These are phyloP conservation scores for Drosophila anceps DNA, from an alignment of 2,888 invertebrate genomes.

Conservation along the genomic window DNA sequence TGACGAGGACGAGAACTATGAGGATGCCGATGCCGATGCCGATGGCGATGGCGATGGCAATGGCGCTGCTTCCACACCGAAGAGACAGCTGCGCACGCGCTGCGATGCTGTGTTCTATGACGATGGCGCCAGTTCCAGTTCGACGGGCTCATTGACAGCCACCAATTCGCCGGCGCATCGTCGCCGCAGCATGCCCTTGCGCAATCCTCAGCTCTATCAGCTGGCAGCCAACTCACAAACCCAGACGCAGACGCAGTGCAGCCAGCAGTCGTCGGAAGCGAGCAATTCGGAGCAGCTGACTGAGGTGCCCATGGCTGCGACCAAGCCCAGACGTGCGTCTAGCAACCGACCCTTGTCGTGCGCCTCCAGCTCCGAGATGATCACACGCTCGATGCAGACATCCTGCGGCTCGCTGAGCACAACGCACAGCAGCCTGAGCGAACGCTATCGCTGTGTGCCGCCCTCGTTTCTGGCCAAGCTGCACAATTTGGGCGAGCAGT, in stretches of 20 bases:
- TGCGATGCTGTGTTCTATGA: constrained; percentile 77
- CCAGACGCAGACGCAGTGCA: constrained; percentile 68
- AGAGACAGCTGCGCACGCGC: constrained; percentile 58
- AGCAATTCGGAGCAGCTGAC: constrained; percentile 84
- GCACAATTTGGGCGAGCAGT: constrained; percentile 87
- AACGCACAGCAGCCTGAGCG: constrained; percentile 83
- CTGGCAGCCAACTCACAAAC: constrained; percentile 67
- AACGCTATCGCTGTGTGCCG: constrained; percentile 88
- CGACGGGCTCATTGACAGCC: constrained; percentile 80
- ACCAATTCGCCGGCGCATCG: constrained; percentile 83
- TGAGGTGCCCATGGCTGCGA: constrained; percentile 68
- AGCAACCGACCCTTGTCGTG: constrained; percentile 70
- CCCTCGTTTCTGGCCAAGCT: constrained; percentile 90
- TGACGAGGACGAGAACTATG: constrained; percentile 83
- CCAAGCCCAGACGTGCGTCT: constrained; percentile 43
- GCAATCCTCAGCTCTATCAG: constrained; percentile 84
- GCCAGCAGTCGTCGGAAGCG: constrained; percentile 83
- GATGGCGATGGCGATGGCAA: too few species aligned
- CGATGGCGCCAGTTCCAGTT: constrained; percentile 79
- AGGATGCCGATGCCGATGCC: constrained; percentile 72
- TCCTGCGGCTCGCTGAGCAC: constrained; percentile 84
- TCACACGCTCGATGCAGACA: constrained; percentile 92
- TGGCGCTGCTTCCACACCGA: constrained; percentile 51
- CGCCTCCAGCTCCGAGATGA: constrained; percentile 85
- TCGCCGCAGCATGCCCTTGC: constrained; percentile 83